Evolutionary conservation across 1,140 invertebrate species (phyloP), one percentile per base, ranked within the genome.

Genomic region (Fopius arisanus): DNA sequence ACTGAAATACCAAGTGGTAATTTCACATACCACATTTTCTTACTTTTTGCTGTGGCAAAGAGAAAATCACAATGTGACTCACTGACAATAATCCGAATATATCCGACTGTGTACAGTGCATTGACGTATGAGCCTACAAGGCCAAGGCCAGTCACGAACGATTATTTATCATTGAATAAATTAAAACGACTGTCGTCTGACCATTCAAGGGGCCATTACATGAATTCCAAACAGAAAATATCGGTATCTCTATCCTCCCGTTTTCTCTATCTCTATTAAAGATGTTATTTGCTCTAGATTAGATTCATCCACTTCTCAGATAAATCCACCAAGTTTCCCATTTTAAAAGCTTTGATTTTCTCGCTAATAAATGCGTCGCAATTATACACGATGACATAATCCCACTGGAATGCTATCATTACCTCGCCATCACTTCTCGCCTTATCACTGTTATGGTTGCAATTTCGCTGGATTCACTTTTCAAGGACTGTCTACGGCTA

Each of bases 141-240:
- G 80, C 79, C 80, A 82, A 82, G 81, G 80, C 59, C 75, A 70
- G 6, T 10, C 59, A 31, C 14, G 54, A 71, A 59, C 48, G 67
- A 65, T 80, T 80, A 43, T 63, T 71, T 71, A 81, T 82, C 80
- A 77, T 80, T 75, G 79, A 79, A 81, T 81, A 77, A 82, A 81
- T 80, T 80, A 80, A 81, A 73, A 67, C 41, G 23, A 59, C 54
- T 59, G 43, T 51, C 28, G 71, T 37, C 74, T 6, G 21, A 26
- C 10, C 21, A 37, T 33, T 29, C 54, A 19, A 7, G 54, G 54
- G 54, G 54, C 23, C 54, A 59, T 59, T 59, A 21, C 54, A 19
- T n/a, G n/a, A n/a, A n/a, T n/a, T n/a, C n/a, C n/a, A n/a, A n/a
- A n/a, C n/a, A n/a, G n/a, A n/a, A n/a, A n/a, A n/a, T n/a, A n/a